Evolutionary conservation across 2,888 invertebrate species (phyloP).

Genomic region (Noctua janthe): DNA sequence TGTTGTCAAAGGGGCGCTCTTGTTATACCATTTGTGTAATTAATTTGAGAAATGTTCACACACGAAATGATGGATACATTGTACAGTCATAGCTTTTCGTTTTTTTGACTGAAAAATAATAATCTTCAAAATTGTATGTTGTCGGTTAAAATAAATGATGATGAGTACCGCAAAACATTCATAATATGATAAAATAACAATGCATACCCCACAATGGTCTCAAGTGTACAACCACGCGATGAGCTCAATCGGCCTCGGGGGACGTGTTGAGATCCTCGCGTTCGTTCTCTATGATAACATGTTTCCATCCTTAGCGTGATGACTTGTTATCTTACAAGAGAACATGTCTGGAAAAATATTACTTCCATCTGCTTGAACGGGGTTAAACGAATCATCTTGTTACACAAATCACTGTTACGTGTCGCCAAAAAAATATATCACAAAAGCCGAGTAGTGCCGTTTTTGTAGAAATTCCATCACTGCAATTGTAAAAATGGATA

Average conservation of each 20-base stretch:
- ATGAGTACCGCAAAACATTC: not conserved
- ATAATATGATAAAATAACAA: conserved; percentile 10
- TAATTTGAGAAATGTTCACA: not conserved
- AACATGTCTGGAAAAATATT: not conserved
- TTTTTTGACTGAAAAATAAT: not conserved
- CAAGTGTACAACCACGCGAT: conserved; percentile 16
- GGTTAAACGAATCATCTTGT: not conserved
- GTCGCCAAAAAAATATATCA: not conserved
- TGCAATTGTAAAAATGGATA: not conserved
- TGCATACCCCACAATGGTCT: not conserved
- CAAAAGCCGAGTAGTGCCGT: not conserved
- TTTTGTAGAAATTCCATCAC: not conserved
- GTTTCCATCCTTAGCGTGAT: conserved; percentile 4
- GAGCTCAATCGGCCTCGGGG: conserved; percentile 31
- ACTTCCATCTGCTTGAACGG: not conserved
- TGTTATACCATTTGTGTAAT: too few relatives aligned
- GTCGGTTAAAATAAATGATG: not conserved
- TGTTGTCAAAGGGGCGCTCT: too few relatives aligned
- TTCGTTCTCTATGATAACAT: conserved; percentile 11
- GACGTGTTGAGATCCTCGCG: conserved; percentile 12
- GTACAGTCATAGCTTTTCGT: not conserved
- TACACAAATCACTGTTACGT: not conserved
- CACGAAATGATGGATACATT: not conserved
- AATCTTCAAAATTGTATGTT: not conserved
- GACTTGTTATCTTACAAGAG: conserved; percentile 21